A percentile compares a stretch with the other conserved stretches of the same genome.
Evolutionary conservation across 2,797 vertebrate species (phyloP).

Genomic region (Bradypodion ventrale): DNA sequence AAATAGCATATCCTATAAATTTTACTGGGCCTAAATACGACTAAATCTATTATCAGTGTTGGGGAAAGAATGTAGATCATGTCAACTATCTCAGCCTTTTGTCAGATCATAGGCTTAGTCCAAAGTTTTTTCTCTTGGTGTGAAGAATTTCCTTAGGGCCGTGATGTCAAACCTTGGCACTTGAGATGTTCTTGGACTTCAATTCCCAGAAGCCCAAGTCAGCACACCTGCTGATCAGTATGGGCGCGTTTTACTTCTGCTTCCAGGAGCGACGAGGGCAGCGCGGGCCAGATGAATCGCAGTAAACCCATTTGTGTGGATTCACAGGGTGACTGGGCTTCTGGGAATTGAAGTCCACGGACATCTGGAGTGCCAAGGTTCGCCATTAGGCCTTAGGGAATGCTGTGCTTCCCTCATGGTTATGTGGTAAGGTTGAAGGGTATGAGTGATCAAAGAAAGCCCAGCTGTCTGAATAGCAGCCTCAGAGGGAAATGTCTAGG

Average conservation of each 20-base stretch:
- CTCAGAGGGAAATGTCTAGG: neutral
- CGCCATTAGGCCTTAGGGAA: no score
- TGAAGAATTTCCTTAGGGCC: neutral
- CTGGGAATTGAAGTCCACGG: no score
- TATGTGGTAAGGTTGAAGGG: neutral
- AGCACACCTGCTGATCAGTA: no score
- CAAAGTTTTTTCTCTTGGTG: neutral
- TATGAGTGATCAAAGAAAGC: neutral
- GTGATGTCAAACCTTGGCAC: no score
- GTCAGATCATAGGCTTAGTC: neutral
- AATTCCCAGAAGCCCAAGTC: no score
- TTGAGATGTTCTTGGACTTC: no score
- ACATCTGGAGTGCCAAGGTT: no score
- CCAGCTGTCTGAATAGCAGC: neutral
- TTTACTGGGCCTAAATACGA: neutral
- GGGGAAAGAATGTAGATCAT: neutral
- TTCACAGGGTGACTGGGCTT: no score
- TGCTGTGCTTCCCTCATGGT: neutral
- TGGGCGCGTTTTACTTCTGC: no score
- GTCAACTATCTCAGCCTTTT: neutral
- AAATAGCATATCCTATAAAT: neutral
- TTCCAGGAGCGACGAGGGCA: no score
- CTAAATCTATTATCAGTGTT: neutral
- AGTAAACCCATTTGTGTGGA: no score
- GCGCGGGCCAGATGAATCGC: no score